phyloP scores from a whole-genome alignment of 2,888 invertebrate species.

The Dynastes hyllus region DNA sequence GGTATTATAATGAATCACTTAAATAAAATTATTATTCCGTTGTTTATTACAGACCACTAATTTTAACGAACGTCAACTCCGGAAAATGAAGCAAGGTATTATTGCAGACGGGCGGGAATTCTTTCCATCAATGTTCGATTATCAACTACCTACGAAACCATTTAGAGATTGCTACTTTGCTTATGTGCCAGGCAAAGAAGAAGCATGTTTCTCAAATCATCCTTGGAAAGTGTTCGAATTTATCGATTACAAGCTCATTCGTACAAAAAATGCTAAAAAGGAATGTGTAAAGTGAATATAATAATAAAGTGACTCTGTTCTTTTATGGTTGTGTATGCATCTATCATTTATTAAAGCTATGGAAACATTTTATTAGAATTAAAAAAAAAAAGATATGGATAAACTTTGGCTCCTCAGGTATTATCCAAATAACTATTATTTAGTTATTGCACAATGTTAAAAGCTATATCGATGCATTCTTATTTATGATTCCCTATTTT shows the following conservation, averaged over 20 bases:
- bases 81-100: slow-evolving; percentile 61
- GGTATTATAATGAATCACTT: not conserved
- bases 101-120: slow-evolving; percentile 66
- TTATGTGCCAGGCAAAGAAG: slow-evolving; percentile 66
- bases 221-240: slow-evolving; percentile 59
- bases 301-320: not conserved
- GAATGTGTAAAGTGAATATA: slow-evolving; percentile 19
- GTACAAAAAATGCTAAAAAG: slow-evolving; percentile 36
- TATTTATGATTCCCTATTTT: no score
- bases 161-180: slow-evolving; percentile 67
- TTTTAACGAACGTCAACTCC: slow-evolving; percentile 57
- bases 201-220: slow-evolving; percentile 57
- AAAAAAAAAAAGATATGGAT: no score
- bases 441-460: no score
- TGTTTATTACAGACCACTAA: slow-evolving; percentile 53
- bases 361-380: no score
- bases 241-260: slow-evolving; percentile 45
- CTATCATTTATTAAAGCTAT: not conserved
- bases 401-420: no score
- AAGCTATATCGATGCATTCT: no score
- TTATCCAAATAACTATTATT: no score
- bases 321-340: not conserved
- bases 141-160: slow-evolving; percentile 64
- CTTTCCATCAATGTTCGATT: slow-evolving; percentile 64
- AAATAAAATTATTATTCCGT: not conserved